Base-by-base conservation (phyloP, 2,113 vertebrate species). In the Triplophysa dalaica region DNA sequence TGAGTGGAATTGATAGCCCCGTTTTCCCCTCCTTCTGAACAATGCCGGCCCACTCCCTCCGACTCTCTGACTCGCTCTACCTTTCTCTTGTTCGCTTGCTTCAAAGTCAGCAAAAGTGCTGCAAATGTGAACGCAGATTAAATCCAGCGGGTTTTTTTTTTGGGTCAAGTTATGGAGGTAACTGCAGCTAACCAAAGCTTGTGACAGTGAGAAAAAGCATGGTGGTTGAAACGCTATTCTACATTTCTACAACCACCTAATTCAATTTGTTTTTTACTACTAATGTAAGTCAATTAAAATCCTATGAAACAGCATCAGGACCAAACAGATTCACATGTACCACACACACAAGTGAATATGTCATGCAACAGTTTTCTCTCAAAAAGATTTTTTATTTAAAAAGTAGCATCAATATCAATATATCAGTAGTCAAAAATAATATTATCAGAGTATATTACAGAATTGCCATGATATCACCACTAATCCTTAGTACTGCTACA, bases 1-100 rank as follows among this genome's bases (percentile, higher is more conserved):
- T 94, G 91, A 93, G 94, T 94, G 93, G 94, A 95, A 95, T 93
- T 94, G 94, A 96, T 95, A 93, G 92, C 90, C 93, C 92, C 91
- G 91, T 92, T 94, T 77, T 93, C 92, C 81, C 87, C 89, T 91
- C 86, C 80, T 63, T 82, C 86, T 84, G 89, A 93, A 94, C 94
- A 93, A 93, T 92, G 87, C 89, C 84, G 69, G 73, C 79, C 83
- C 88, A 86, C 80, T 86, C 80, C 81, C 81, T 45, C 87, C 69
- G 82, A 70, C 83, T 19, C 43, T 77, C 74, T 52, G 2, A 16
- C 70, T 70, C 26, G 5, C 73, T 83, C 68, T 75, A 78, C n/a
- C 62, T 50, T 66, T 21, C 26, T 83, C 78, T 86, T 87, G 83
- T 84, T 84, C 79, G 90, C 90, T 83, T 81, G 85, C 80, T 80